A percentile compares a stretch with the other conserved stretches of the same genome.
Conservation (phyloP, 2,797 vertebrate genomes). For the Melanotaenia pygmaea region DNA sequence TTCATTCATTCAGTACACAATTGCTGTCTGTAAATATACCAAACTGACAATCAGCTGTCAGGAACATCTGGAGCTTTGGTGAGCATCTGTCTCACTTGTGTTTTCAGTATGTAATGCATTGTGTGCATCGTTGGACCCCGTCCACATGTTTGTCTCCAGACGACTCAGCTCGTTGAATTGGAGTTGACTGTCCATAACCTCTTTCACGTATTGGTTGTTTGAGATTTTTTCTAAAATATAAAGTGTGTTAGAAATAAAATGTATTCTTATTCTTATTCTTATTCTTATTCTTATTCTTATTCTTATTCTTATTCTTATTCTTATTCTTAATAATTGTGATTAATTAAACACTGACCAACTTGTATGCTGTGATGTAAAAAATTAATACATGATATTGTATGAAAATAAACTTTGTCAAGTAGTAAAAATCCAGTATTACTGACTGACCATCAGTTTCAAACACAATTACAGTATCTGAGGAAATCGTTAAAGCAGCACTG, state of each 20-base stretch:
- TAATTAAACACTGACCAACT: background rate
- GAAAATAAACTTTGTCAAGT: background rate
- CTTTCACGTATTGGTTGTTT: background rate
- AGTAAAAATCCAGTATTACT: background rate
- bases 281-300: too few relatives aligned
- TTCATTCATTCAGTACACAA: too few relatives aligned
- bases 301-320: too few relatives aligned
- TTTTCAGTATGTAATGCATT: background rate
- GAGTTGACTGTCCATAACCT: background rate
- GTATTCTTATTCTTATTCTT: too few relatives aligned
- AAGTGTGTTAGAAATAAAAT: too few relatives aligned
- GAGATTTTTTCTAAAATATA: too few relatives aligned
- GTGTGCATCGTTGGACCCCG: background rate
- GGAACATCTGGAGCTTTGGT: background rate
- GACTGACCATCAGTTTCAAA: background rate
- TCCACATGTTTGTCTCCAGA: background rate
- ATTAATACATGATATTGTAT: background rate
- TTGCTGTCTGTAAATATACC: background rate
- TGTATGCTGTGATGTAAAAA: background rate
- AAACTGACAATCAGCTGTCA: background rate
- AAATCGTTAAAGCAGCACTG: background rate
- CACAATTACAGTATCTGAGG: background rate
- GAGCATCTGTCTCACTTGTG: background rate
- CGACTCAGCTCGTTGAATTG: background rate
- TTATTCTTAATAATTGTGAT: too few relatives aligned